Evolutionary conservation across 92 coral and sea anemone genomes (phyloP).

Genomic region (Heliopora coerulea): DNA sequence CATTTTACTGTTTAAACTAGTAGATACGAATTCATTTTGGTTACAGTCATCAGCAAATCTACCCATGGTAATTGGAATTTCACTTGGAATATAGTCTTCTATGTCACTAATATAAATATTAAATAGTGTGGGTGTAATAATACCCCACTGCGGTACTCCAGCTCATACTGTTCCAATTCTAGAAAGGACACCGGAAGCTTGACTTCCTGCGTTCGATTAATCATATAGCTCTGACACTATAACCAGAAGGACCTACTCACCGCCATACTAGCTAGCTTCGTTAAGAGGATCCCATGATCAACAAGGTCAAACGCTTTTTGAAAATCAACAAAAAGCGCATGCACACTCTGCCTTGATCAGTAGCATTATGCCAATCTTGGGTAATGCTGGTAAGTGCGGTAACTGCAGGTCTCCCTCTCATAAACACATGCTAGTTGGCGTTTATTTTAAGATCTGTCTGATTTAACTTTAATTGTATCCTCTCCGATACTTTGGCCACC

Average conservation of each 20-base stretch:
- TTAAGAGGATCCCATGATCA: not conserved
- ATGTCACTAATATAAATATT: constrained; percentile 23
- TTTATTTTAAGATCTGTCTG: constrained; percentile 29
- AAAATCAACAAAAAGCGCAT: constrained; percentile 35
- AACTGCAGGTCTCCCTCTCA: constrained; percentile 33
- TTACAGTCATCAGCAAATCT: constrained; percentile 48
- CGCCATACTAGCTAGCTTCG: constrained; percentile 26
- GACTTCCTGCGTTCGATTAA: constrained; percentile 18
- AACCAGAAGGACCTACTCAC: constrained; percentile 40
- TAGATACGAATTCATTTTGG: constrained; percentile 39
- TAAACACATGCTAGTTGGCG: constrained; percentile 45
- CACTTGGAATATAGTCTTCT: constrained; percentile 16
- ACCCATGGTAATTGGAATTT: constrained; percentile 4
- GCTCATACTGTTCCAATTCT: constrained; percentile 10
- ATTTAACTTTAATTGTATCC: constrained; percentile 34
- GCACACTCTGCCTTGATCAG: constrained; percentile 38
- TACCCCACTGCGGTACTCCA: constrained; percentile 46
- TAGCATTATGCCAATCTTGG: constrained; percentile 53
- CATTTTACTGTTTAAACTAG: constrained; percentile 27
- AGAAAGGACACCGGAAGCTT: constrained; percentile 33
- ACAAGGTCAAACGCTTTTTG: constrained; percentile 42
- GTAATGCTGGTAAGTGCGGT: constrained; percentile 42
- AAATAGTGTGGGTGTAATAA: constrained; percentile 27
- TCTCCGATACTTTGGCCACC: too few relatives aligned
- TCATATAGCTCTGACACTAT: constrained; percentile 33